Conservation (phyloP, 2,797 vertebrate species). For the Psittacula derbiana region DNA sequence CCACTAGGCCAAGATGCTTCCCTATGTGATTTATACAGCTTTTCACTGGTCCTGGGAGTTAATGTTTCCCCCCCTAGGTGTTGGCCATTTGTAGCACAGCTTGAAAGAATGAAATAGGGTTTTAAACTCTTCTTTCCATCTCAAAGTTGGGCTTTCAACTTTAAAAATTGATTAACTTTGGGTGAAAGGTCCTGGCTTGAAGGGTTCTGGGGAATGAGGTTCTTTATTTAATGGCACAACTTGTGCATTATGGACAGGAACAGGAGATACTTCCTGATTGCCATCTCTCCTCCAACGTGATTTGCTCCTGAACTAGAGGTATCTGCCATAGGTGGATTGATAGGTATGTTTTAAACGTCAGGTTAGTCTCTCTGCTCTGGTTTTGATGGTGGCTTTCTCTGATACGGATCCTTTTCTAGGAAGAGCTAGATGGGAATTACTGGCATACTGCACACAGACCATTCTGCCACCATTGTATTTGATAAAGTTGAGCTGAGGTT, state of each 20-base stretch:
- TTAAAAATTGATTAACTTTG: constrained; percentile 53
- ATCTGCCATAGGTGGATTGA: background rate
- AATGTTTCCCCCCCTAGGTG: constrained; percentile 61
- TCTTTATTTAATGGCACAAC: constrained; percentile 48
- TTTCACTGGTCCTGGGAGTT: constrained; percentile 60
- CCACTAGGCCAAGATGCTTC: constrained; percentile 45
- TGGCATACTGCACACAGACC: background rate
- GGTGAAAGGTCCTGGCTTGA: constrained; percentile 55
- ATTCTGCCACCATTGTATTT: background rate
- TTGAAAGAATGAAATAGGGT: constrained; percentile 57
- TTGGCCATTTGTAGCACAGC: constrained; percentile 48
- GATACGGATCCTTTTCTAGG: background rate
- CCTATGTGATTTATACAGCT: constrained; percentile 67
- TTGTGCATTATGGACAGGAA: background rate
- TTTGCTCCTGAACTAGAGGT: background rate
- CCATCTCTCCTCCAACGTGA: background rate
- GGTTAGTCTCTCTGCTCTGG: background rate
- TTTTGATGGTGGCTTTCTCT: background rate
- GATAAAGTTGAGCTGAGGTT: background rate
- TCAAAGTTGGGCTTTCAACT: constrained; percentile 50
- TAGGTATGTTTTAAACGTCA: background rate
- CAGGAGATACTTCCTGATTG: background rate
- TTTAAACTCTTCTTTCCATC: constrained; percentile 49
- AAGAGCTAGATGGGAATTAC: background rate
- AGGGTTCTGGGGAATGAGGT: constrained; percentile 35